Evolutionary conservation across 2,888 invertebrate species (phyloP).

Genomic region (Hypsopygia costalis): DNA sequence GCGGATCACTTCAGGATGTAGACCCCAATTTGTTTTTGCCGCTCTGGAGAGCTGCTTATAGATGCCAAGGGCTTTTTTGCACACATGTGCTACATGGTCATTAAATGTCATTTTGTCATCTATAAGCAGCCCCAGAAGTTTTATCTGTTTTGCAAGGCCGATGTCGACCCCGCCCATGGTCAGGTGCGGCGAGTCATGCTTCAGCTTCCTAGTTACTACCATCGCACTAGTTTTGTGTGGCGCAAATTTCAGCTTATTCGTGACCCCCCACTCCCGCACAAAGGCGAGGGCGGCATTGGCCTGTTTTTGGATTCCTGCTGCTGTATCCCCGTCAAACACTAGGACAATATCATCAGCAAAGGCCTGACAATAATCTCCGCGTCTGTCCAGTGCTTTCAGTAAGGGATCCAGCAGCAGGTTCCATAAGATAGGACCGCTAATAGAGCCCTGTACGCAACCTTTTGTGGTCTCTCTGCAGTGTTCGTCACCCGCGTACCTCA

Average conservation of each 20-base stretch:
- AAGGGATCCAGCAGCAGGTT: too few relatives aligned
- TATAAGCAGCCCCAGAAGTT: slow-evolving; percentile 4
- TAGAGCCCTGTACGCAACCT: too few relatives aligned
- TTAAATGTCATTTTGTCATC: slow-evolving; percentile 7
- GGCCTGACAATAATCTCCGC: slow-evolving; percentile 11
- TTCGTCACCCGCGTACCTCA: not conserved
- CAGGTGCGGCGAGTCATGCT: not conserved
- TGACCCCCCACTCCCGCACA: slow-evolving; percentile 12
- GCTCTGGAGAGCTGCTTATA: too few relatives aligned
- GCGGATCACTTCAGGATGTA: too few relatives aligned
- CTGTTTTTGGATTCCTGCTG: not conserved
- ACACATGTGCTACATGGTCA: too few relatives aligned
- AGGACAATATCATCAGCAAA: too few relatives aligned
- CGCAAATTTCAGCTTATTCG: slow-evolving; percentile 15
- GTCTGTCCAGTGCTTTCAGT: not conserved
- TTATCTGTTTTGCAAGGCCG: not conserved
- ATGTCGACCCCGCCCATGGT: slow-evolving; percentile 1
- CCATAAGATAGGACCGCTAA: too few relatives aligned
- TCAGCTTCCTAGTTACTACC: not conserved
- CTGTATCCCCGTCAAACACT: too few relatives aligned
- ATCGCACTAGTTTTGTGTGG: slow-evolving; percentile 9
- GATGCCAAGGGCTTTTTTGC: too few relatives aligned
- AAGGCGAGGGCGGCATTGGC: slow-evolving; percentile 10
- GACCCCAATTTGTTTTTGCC: too few relatives aligned
- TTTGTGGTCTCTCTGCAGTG: too few relatives aligned